Evolutionary conservation across 1,140 invertebrate genomes (phyloP), one percentile per base, ranked within the genome.

Genomic region (Drosophila elegans): DNA sequence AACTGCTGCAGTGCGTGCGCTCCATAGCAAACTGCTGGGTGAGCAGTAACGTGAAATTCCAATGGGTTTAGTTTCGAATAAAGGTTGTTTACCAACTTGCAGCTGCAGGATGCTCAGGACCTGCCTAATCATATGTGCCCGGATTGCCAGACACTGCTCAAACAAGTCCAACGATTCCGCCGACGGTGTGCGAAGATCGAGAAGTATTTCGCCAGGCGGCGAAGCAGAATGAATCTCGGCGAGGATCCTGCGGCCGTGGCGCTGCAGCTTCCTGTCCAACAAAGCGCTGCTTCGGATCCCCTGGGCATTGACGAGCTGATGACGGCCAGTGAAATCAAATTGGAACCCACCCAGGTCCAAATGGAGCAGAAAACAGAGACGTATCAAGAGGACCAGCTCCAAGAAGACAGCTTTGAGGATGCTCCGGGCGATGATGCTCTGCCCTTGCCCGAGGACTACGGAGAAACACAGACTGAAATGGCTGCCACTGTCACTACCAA

Each of bases 21-120:
- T 60, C 44, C 16, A 77, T 88, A 48, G 60, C 83, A 32, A 83
- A 83, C 42, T 88, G 83, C 60, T 88, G 83, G 83, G 83, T 83
- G 29, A 25, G 53, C 9, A 46, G 3, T 3, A 11, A 34, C 12
- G 1, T 27, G 5, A 29, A 48, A 32, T 10, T 29, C 9, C 27
- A 34, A 0, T 34, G 1, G 29, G 3, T 7, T 10, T 34, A 16
- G 44, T 55, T 4, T 29, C 3, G 6, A 51, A 25, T 46, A 44
- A 60, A 52, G 10, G 2, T 41, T 46, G 44, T 52, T 57, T 38
- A 11, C 45, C 44, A 11, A 25, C 6, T 38, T 51, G 1, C 12
- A 88, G 83, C 16, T 88, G 4, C 71, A 77, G 56, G 66, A 83
- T 56, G 46, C 59, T n/a, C 13, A 52, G 16, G 60, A 63, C 4